Base-by-base conservation (phyloP, 1,140 invertebrate genomes). In the Anastatus disparis region DNA sequence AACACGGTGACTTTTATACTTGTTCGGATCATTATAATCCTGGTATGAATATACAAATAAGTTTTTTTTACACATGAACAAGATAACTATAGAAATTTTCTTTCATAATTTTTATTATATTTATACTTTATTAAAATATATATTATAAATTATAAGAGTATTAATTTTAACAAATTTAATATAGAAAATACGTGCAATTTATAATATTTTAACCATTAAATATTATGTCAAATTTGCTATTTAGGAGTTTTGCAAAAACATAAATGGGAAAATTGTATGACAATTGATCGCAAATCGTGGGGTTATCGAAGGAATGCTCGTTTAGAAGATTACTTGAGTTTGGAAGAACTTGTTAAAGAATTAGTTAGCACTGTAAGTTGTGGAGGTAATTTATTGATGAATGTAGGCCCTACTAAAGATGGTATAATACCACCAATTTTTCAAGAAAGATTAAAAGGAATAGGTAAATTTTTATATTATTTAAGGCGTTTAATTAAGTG, bases 221-320 rank as follows among this genome's bases (percentile, higher is more conserved):
- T n/a, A n/a, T n/a, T 12, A 15, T 61, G 22, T 12, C 15, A 27
- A 27, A 9, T 29, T 38, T 46, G 17, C 7, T 79, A 81, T 53
- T 73, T n/a, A 92, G 91, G 90, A 61, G 84, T 87, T 24, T 79
- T 95, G 2, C 88, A 91, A 75, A 44, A 82, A 1, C 93, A 93
- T 71, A 96, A 97, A 83, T 96, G 94, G 94, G 95, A 97, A 82
- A 96, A 96, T 81, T 91, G 91, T n/a, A 95, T 98, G 88, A 96
- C 95, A 0, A 83, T 99, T 35, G 97, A 99, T 79, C 90, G 87
- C 65, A 79, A 87, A 22, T 96, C 95, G 0, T 99, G 97, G 95
- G 95, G 95, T 2, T 95, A 90, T 79, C 84, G 94, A 53, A 88
- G 93, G 75, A 91, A 93, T 79, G 90, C 93, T 42, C 81, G 82